These are phyloP conservation scores for Litocranius walleri DNA, from an alignment of 2,113 vertebrate genomes.

Conservation along the genomic window DNA sequence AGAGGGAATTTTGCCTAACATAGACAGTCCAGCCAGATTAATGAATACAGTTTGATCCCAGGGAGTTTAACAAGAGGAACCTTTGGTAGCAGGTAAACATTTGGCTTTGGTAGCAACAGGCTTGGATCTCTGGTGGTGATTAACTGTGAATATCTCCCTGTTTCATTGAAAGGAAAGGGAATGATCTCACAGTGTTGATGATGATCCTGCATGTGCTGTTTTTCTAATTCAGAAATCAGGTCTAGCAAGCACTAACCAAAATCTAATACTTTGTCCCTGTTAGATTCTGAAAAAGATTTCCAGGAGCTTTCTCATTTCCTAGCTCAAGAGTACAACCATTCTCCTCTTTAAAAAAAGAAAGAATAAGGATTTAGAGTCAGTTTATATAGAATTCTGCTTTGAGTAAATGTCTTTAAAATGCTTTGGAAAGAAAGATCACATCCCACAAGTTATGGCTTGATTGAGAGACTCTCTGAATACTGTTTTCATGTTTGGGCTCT, in stretches of 20 bases:
- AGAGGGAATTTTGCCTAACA: background rate
- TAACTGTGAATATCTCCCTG: background rate
- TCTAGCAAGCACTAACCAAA: background rate
- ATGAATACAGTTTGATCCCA: background rate
- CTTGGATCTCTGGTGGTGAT: background rate
- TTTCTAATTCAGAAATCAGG: background rate
- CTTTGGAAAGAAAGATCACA: background rate
- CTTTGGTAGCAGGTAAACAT: background rate
- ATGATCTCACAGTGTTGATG: background rate
- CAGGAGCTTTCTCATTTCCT: constrained; percentile 23
- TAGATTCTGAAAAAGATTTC: constrained; percentile 3
- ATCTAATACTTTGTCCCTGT: background rate
- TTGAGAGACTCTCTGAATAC: background rate
- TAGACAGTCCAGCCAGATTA: background rate
- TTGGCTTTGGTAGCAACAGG: background rate
- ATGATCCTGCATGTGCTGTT: background rate
- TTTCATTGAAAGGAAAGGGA: background rate
- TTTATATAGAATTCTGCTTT: background rate
- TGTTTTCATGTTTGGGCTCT: background rate
- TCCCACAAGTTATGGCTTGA: background rate
- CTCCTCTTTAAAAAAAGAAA: background rate
- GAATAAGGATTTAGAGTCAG: background rate
- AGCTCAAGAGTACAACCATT: background rate
- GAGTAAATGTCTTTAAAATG: background rate
- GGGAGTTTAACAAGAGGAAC: background rate